These are phyloP conservation scores for Penaeus vannamei DNA, from an alignment of 1,140 invertebrate species.

Conservation along the genomic window DNA sequence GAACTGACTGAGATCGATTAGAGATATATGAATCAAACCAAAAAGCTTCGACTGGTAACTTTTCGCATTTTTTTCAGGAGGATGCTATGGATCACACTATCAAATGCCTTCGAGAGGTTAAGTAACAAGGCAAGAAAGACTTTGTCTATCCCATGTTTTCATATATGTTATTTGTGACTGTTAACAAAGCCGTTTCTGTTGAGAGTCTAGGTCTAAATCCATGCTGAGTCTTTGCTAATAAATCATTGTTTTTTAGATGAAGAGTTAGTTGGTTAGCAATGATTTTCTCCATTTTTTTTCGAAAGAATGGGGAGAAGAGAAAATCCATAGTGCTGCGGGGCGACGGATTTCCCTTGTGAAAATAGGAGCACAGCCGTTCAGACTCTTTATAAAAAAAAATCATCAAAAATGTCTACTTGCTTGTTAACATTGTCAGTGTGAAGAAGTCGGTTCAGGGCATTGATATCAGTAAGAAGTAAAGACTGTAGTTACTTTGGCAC, in stretches of 20 bases:
- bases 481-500: too few species aligned
- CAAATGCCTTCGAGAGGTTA: not conserved
- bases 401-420: not conserved
- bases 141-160: not conserved
- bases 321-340: not conserved
- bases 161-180: not conserved
- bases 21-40: too few species aligned
- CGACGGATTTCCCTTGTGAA: not conserved
- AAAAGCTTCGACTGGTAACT: too few species aligned
- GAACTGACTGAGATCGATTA: too few species aligned
- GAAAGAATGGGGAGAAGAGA: too few species aligned
- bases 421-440: not conserved
- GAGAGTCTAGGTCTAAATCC: slow-evolving; percentile 7
- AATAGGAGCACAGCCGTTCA: not conserved
- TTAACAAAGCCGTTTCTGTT: not conserved
- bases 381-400: not conserved
- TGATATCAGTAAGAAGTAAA: too few species aligned
- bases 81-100: not conserved
- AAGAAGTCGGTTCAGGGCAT: not conserved
- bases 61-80: too few species aligned
- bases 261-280: not conserved
- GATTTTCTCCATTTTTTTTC: too few species aligned
- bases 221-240: not conserved
- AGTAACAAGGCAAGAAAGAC: not conserved
- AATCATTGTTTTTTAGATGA: not conserved